These are phyloP conservation scores for Epistrophe eligans DNA, from an alignment of 2,888 invertebrate species.

Conservation along the genomic window DNA sequence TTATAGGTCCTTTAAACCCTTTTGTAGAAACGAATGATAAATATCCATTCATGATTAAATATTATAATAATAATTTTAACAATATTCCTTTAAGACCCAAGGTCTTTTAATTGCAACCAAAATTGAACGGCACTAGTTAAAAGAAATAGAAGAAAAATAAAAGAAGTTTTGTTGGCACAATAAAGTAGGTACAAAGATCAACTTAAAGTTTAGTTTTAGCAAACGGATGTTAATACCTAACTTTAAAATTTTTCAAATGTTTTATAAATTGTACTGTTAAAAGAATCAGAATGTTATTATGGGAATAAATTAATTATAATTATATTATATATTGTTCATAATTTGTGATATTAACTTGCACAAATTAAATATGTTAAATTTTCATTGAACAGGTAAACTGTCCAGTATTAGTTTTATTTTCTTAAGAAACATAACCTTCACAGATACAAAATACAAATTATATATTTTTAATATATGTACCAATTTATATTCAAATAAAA, in stretches of 20 bases:
- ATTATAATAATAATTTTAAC: no score
- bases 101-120: no score
- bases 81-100: no score
- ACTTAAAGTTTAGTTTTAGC: not conserved
- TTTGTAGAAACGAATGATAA: not conserved
- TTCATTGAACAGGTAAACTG: not conserved
- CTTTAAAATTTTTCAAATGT: not conserved
- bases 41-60: not conserved
- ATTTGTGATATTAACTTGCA: not conserved
- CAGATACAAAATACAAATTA: not conserved
- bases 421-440: slow-evolving; percentile 2
- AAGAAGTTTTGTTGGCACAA: no score
- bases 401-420: not conserved
- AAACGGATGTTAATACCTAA: not conserved
- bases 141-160: no score
- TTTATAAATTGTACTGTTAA: not conserved
- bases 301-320: not conserved
- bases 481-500: not conserved
- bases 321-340: not conserved
- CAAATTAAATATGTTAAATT: not conserved
- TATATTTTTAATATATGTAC: not conserved
- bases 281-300: not conserved
- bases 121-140: no score
- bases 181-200: not conserved
- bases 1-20: no score